Evolutionary conservation across 2,797 vertebrate genomes (phyloP).

Genomic region (Cynodonichthys magdalenae): DNA sequence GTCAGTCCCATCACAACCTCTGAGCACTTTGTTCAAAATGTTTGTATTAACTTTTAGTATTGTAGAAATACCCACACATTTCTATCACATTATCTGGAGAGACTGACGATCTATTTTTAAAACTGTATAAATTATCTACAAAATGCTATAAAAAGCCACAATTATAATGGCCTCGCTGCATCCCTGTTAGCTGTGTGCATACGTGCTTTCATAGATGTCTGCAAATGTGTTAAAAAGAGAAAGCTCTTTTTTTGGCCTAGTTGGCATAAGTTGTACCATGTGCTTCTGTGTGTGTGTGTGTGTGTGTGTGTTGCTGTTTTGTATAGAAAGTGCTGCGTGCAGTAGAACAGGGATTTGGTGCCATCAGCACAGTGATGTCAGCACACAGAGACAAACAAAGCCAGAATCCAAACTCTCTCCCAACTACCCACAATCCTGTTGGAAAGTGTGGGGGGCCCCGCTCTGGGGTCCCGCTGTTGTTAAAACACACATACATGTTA

Average conservation of each 20-base stretch:
- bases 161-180: neutral
- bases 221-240: slow-evolving; percentile 59
- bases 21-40: no score
- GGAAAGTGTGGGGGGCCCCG: slow-evolving; percentile 59
- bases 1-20: no score
- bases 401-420: slow-evolving; percentile 65
- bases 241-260: slow-evolving; percentile 80
- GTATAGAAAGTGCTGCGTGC: slow-evolving; percentile 90
- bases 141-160: slow-evolving; percentile 5
- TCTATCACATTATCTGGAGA: no score
- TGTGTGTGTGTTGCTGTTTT: slow-evolving; percentile 83
- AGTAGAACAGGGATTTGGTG: slow-evolving; percentile 87
- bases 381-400: slow-evolving; percentile 86
- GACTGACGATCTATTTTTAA: neutral
- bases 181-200: neutral
- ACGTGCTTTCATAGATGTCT: slow-evolving; percentile 44
- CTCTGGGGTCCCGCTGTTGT: slow-evolving; percentile 55
- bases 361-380: slow-evolving; percentile 90
- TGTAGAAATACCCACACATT: no score
- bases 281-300: slow-evolving; percentile 33
- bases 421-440: slow-evolving; percentile 67
- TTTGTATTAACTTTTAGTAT: no score
- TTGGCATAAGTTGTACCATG: slow-evolving; percentile 81
- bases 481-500: slow-evolving; percentile 31
- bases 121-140: slow-evolving; percentile 3